Evolutionary conservation across 2,888 invertebrate genomes (phyloP), one percentile per base, ranked within the genome.

Genomic region (Platycheirus albimanus): DNA sequence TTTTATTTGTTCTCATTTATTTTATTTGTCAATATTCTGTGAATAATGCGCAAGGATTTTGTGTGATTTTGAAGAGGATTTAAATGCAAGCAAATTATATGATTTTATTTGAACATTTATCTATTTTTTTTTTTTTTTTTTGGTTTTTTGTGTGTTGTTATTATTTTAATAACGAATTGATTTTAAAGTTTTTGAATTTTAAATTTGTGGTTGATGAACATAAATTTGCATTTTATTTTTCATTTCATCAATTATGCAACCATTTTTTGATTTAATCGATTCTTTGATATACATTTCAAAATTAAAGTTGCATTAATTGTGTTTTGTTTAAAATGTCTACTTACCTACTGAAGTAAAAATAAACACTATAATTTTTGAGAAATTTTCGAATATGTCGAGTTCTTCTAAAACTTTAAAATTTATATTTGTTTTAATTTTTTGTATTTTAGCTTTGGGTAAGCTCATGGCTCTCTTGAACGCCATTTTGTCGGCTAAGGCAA

Each of bases 51-150:
- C 28, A 56, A 38, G 24, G 43, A 17, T 54, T 74, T 63, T 45
- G 41, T 72, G 49, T 36, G 51, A 66, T 72, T 66, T 74, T 58
- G 52, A 41, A 74, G 54, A 70, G 69, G 69, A 76, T 76, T 69
- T 43, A 24, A 38, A 56, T 45, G 61, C 45, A 30, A 45, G 61
- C 61, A 61, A 20, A 58, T 24, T 24, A 58, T 24, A 58, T 58
- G 45, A 30, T 30, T 61, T 43, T 61, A 45, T 45, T 45, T 61
- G 7, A 30, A 43, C 28, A 45, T 61, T 45, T 61, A 45, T 45
- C 17, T 61, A 17, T 45, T 30, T 28, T 15, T 36, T 58, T 24
- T 58, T 15, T 38, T 36, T 17, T 36, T 20, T 10, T 41, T 10
- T 15, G 7, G 3, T 33, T 8, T 33, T 33, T 33, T 24, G 24